phyloP scores from a whole-genome alignment of 2,113 vertebrate genomes.

The Oryzias melastigma region DNA sequence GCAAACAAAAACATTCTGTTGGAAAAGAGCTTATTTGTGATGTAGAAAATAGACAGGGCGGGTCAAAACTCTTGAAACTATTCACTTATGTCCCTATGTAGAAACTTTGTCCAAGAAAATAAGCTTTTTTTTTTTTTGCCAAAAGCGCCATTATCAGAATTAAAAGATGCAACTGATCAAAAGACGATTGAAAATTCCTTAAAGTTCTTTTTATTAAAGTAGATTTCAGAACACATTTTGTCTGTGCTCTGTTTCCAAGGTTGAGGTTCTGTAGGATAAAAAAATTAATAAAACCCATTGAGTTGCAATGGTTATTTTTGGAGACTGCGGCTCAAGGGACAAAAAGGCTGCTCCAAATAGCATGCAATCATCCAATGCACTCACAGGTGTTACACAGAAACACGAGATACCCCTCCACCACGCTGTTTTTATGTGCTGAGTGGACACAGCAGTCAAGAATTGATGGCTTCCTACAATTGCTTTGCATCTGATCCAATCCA shows the following conservation, averaged over 20 bases:
- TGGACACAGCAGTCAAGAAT: slow-evolving; percentile 19
- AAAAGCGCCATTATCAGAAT: no score
- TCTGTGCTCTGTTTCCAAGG: background rate
- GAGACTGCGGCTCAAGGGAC: slow-evolving; percentile 15
- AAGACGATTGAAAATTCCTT: no score
- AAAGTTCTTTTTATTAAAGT: background rate
- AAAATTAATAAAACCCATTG: slow-evolving; percentile 6
- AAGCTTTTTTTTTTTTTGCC: no score
- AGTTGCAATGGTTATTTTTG: slow-evolving; percentile 31
- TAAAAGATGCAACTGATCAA: no score
- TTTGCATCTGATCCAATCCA: slow-evolving; percentile 20
- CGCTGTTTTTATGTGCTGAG: slow-evolving; percentile 45
- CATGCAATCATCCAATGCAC: slow-evolving; percentile 1
- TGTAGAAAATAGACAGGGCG: no score
- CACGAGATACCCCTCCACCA: slow-evolving; percentile 6
- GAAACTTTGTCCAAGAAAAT: no score
- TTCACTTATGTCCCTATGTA: no score
- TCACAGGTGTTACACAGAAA: slow-evolving; percentile 38
- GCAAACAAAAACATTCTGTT: no score
- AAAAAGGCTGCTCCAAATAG: slow-evolving; percentile 15
- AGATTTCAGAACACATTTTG: background rate
- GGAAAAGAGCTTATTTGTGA: no score
- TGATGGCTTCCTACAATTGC: slow-evolving; percentile 26
- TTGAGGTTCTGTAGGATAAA: background rate
- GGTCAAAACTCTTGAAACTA: no score